Evolutionary conservation across 37 sponge, comb jelly and placozoan genomes (phyloP).

Genomic region (Beroe ovata): DNA sequence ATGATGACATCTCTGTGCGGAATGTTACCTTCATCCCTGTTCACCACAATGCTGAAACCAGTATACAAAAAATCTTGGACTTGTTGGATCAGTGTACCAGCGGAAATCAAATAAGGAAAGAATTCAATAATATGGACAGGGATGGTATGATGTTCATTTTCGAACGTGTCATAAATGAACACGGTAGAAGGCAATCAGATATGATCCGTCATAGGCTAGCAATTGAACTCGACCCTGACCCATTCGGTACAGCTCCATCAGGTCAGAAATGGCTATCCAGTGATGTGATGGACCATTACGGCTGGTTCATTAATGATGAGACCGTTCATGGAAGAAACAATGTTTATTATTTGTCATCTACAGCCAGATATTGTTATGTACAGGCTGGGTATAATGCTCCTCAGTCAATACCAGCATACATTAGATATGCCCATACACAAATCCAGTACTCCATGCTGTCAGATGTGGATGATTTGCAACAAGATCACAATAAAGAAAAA

Average conservation of each 20-base stretch:
- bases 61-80: not conserved
- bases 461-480: not conserved
- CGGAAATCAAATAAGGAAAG: no score
- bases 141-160: not conserved
- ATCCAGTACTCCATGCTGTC: not conserved
- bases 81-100: not conserved
- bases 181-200: not conserved
- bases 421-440: not conserved
- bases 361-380: not conserved
- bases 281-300: not conserved
- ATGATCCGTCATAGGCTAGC: not conserved
- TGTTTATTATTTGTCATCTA: not conserved
- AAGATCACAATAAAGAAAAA: not conserved
- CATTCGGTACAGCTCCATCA: not conserved
- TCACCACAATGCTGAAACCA: not conserved
- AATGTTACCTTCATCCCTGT: not conserved
- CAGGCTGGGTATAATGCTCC: not conserved
- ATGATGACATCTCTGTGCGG: not conserved
- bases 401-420: not conserved
- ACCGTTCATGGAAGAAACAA: not conserved
- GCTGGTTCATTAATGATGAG: not conserved
- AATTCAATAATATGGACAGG: not conserved
- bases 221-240: not conserved
- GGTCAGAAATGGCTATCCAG: not conserved
- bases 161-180: not conserved